Percentiles rank a stretch among this genome's conserved stretches.
phyloP scores from a whole-genome alignment of 2,113 vertebrate genomes.

The Pteruthius melanotis region DNA sequence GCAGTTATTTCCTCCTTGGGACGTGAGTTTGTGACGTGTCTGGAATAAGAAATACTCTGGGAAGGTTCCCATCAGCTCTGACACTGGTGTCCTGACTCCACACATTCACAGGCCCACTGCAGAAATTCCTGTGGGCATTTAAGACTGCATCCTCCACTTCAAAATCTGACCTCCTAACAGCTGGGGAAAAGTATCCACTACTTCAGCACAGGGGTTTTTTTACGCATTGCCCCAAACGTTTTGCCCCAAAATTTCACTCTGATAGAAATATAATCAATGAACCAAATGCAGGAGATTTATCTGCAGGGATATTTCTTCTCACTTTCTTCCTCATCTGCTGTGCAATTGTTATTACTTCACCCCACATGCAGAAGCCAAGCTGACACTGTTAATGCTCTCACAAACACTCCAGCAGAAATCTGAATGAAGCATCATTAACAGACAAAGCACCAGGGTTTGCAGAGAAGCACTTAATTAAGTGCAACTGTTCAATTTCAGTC shows the following conservation, averaged over 20 bases:
- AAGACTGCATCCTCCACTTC: not conserved
- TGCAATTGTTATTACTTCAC: not conserved
- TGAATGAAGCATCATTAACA: not conserved
- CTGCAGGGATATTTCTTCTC: not conserved
- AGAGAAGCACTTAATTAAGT: constrained; percentile 24
- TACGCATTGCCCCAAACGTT: not conserved
- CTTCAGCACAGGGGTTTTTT: not conserved
- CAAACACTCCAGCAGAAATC: not conserved
- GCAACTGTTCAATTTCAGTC: not conserved
- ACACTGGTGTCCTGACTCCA: not conserved
- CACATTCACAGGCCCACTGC: not conserved
- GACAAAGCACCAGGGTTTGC: not conserved
- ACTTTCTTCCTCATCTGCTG: not conserved
- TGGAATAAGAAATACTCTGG: not conserved
- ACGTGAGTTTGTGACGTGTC: not conserved
- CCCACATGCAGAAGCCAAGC: not conserved
- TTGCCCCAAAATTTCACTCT: not conserved
- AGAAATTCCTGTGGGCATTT: not conserved
- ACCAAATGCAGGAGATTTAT: not conserved
- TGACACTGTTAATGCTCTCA: not conserved
- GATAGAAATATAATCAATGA: not conserved
- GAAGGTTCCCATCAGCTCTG: not conserved
- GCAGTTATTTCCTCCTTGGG: not conserved
- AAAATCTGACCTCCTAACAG: not conserved
- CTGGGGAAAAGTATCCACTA: not conserved